These are phyloP conservation scores for Eucriotettix oculatus DNA, from an alignment of 2,888 invertebrate genomes.

Conservation along the genomic window DNA sequence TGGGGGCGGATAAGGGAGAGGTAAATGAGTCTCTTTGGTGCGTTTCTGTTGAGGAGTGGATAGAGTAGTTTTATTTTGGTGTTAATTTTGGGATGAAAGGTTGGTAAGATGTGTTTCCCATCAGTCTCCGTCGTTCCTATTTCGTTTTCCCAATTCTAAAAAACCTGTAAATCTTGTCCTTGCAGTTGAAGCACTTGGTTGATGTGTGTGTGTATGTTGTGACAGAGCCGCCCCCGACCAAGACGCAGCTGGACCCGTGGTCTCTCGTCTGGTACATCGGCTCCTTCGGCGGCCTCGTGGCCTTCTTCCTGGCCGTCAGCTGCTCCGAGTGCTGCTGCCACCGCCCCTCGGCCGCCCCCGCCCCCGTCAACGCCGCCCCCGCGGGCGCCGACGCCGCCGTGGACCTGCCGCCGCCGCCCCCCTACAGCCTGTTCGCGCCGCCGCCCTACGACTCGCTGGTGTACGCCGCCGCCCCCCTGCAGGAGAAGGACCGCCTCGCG, in stretches of 20 bases:
- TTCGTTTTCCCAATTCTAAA: too few species aligned
- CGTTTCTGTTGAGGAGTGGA: too few species aligned
- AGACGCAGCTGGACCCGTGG: conserved; percentile 28
- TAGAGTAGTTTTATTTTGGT: too few species aligned
- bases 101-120: too few species aligned
- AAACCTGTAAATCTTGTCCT: too few species aligned
- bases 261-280: conserved; percentile 40
- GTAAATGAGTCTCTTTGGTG: too few species aligned
- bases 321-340: conserved; percentile 37
- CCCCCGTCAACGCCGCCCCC: conserved; percentile 20
- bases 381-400: conserved; percentile 22
- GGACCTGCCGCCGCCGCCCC: conserved; percentile 30
- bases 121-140: too few species aligned
- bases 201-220: too few species aligned
- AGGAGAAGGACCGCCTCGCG: not conserved
- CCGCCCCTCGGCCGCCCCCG: conserved; percentile 14
- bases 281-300: conserved; percentile 36
- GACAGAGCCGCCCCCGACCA: not conserved
- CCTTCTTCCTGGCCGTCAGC: conserved; percentile 36
- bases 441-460: conserved; percentile 34
- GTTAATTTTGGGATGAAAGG: too few species aligned
- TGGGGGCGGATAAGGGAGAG: too few species aligned
- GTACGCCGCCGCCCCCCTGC: conserved; percentile 19
- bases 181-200: too few species aligned
- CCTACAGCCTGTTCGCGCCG: conserved; percentile 37